Evolutionary conservation across 1,140 invertebrate genomes (phyloP).

Genomic region (Eciton burchellii): DNA sequence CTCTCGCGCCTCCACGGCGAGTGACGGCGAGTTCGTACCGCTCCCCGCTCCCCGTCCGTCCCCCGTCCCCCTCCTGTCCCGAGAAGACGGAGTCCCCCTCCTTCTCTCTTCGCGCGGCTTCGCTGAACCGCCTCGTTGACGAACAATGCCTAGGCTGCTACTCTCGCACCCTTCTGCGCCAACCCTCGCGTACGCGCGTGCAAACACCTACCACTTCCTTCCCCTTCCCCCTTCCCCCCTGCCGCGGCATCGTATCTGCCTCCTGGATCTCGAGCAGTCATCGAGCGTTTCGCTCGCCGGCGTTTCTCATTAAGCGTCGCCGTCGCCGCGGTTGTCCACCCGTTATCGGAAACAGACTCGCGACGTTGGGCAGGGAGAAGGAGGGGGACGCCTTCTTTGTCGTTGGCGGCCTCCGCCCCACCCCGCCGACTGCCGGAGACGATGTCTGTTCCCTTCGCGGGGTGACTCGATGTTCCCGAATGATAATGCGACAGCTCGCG

Average conservation of each 20-base stretch:
- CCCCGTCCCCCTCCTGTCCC: neutral
- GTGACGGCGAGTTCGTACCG: conserved; percentile 10
- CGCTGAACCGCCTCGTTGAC: conserved; percentile 77
- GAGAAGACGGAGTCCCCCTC: conserved; percentile 46
- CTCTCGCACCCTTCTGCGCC: conserved; percentile 70
- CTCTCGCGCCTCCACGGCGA: neutral
- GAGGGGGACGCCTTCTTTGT: conserved; percentile 60
- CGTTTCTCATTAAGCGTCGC: conserved; percentile 72
- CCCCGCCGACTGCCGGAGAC: conserved; percentile 12
- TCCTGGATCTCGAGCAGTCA: conserved; percentile 69
- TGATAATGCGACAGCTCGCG: no score
- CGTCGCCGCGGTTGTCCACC: conserved; percentile 41
- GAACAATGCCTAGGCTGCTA: conserved; percentile 76
- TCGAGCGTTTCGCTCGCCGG: conserved; percentile 58
- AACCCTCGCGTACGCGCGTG: conserved; percentile 54
- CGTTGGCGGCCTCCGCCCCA: no score
- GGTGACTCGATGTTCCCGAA: neutral
- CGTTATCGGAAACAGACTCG: conserved; percentile 58
- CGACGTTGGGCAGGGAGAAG: conserved; percentile 20
- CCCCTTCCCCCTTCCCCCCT: no score
- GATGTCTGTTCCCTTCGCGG: conserved; percentile 1
- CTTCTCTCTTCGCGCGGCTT: conserved; percentile 66
- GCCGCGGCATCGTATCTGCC: conserved; percentile 66
- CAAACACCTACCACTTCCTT: conserved; percentile 48
- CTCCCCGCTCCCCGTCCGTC: neutral